Base-by-base conservation (phyloP, 2,888 invertebrate species). In the Acronicta alni region DNA sequence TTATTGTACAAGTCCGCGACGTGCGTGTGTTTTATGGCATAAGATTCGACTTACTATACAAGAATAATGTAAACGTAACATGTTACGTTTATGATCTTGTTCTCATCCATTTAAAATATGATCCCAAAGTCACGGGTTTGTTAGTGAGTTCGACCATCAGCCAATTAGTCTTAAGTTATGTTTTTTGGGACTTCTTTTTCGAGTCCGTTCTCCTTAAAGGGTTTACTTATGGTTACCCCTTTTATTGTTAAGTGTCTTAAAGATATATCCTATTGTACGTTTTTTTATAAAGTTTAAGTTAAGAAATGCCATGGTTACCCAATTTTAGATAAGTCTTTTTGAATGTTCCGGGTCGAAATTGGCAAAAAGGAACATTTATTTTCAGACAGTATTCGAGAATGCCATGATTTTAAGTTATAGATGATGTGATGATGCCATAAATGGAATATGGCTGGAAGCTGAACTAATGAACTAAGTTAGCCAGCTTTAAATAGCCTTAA, bases 91-190 rank as follows among this genome's bases (percentile, higher is more conserved):
- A 23, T 23, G 7, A 6, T 23, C 3, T 7, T 23, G 23, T 23
- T 23, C 8, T 23, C 8, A 6, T 26, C 10, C 9, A 26, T 9
- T 9, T 26, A 26, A 10, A 1, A 12, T 30, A 12, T 12, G 30
- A 30, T 10, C 3, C 30, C 12, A 12, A 30, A 0, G 30, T 3
- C 3, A 30, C 30, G 35, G 35, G n/a, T 35, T 6, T 14, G n/a
- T n/a, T 35, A n/a, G n/a, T 35, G 35, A 35, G 35, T 35, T 35
- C 1, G n/a, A 35, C n/a, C 4, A 6, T 35, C 6, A 2, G 39
- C 23, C 17, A 26, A 63, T 7, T 26, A 44, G 17, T 14, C 23
- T 2, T 35, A 35, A 44, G 23, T 60, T 35, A 8, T 9, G 14
- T 45, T 39, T 16, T 23, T 17, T 39, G 10, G 7, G 9, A 14